A percentile compares a stretch with the other conserved stretches of the same genome.
phyloP scores from a whole-genome alignment of 2,888 invertebrate genomes.

The Pyrrhia umbra region DNA sequence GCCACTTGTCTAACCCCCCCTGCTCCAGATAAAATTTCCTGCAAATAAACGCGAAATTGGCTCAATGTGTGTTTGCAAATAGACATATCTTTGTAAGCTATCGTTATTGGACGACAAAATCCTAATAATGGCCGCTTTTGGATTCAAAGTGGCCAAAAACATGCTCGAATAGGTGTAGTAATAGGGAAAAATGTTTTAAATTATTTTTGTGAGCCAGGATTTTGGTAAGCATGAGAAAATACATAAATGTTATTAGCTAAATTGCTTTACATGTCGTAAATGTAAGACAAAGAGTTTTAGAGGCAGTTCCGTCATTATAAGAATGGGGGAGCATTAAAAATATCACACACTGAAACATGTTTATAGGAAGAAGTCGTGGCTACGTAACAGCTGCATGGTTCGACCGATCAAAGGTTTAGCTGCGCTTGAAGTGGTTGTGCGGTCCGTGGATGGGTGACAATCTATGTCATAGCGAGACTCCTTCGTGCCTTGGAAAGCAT shows the following conservation, averaged over 20 bases:
- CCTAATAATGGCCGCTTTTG: slow-evolving; percentile 23
- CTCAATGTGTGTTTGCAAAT: slow-evolving; percentile 29
- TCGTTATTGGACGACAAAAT: slow-evolving; percentile 39
- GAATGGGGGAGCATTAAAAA: neutral
- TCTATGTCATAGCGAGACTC: too few species aligned
- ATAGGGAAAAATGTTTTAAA: slow-evolving; percentile 39
- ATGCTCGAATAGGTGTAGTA: slow-evolving; percentile 27
- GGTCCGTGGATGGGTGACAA: too few species aligned
- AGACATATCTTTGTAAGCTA: slow-evolving; percentile 16
- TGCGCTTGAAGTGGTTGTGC: too few species aligned
- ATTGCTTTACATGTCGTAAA: slow-evolving; percentile 23
- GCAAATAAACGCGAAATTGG: slow-evolving; percentile 3
- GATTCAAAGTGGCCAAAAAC: slow-evolving; percentile 31
- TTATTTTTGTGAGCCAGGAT: slow-evolving; percentile 20
- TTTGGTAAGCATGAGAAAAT: slow-evolving; percentile 22
- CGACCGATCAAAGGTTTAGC: too few species aligned
- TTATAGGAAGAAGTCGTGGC: too few species aligned
- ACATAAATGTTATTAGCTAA: slow-evolving; percentile 34
- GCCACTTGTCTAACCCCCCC: too few species aligned
- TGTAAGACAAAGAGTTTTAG: slow-evolving; percentile 22
- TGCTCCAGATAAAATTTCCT: neutral
- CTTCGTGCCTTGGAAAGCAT: too few species aligned
- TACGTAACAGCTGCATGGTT: too few species aligned
- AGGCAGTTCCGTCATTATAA: neutral
- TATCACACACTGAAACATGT: too few species aligned